These are phyloP conservation scores for Rhynchomys soricoides DNA, from an alignment of 2,113 vertebrate genomes.

Conservation along the genomic window DNA sequence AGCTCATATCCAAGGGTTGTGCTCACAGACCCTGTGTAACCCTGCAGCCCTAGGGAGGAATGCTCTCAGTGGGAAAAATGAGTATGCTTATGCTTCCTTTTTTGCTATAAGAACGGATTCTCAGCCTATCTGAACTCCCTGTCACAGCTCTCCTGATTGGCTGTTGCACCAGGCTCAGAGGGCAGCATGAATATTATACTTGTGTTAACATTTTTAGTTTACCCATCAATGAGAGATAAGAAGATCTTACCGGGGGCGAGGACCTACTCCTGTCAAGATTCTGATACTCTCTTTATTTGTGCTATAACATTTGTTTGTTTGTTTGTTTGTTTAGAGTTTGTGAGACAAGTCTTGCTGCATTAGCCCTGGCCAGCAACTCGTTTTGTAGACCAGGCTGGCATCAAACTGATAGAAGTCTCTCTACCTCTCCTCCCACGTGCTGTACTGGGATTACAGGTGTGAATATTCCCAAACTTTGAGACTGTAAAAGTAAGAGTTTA, in stretches of 20 bases:
- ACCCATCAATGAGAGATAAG: conserved; percentile 32
- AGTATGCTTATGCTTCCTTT: conserved; percentile 45
- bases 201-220: neutral
- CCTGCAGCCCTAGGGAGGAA: neutral
- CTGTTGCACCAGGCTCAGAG: neutral
- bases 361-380: neutral
- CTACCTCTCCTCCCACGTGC: neutral
- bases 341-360: neutral
- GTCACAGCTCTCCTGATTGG: conserved; percentile 37
- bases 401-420: neutral
- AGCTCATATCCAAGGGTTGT: neutral
- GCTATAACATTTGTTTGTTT: neutral
- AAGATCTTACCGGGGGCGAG: conserved; percentile 29
- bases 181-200: neutral
- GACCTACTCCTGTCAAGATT: conserved; percentile 44
- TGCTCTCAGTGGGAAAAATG: conserved; percentile 22
- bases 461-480: neutral
- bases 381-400: neutral
- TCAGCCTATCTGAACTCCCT: conserved; percentile 37
- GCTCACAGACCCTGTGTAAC: neutral
- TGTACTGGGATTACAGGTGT: neutral
- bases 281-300: conserved; percentile 59
- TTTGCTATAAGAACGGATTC: neutral
- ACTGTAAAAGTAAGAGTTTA: neutral
- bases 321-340: neutral